Conservation (phyloP, 2,888 invertebrate genomes). For the Polyommatus icarus region DNA sequence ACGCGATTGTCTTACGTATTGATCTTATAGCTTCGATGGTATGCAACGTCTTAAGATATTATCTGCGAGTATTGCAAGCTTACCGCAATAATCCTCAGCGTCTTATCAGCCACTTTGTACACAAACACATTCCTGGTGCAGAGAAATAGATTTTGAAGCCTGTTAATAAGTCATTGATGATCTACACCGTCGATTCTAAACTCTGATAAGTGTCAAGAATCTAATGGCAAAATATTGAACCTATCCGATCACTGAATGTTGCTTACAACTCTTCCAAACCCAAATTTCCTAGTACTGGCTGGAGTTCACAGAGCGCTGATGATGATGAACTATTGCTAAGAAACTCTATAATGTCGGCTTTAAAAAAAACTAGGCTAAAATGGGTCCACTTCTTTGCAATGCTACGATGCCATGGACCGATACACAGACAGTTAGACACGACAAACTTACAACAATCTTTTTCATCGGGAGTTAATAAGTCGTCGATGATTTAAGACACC, state of each 20-base stretch:
- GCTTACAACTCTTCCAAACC: too few relatives aligned
- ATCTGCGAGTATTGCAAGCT: neutral
- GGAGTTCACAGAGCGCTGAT: too few relatives aligned
- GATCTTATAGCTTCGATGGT: neutral
- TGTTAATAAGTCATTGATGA: neutral
- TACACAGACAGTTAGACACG: too few relatives aligned
- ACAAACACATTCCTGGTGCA: neutral
- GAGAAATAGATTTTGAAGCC: neutral
- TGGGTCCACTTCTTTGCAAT: too few relatives aligned
- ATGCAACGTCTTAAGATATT: neutral
- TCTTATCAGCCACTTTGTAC: neutral
- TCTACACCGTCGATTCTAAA: neutral
- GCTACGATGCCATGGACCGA: too few relatives aligned
- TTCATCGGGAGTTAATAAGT: neutral
- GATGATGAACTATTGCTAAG: too few relatives aligned
- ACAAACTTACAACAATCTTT: too few relatives aligned
- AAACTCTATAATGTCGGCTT: too few relatives aligned
- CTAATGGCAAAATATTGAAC: too few relatives aligned
- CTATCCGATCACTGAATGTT: too few relatives aligned
- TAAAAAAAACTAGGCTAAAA: too few relatives aligned
- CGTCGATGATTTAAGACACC: slow-evolving; percentile 22
- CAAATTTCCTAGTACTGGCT: too few relatives aligned
- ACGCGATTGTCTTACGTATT: neutral
- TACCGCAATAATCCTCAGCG: neutral
- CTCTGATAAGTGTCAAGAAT: neutral